Conservation (phyloP, 2,888 invertebrate genomes). For the Phanerotoma sp. region DNA sequence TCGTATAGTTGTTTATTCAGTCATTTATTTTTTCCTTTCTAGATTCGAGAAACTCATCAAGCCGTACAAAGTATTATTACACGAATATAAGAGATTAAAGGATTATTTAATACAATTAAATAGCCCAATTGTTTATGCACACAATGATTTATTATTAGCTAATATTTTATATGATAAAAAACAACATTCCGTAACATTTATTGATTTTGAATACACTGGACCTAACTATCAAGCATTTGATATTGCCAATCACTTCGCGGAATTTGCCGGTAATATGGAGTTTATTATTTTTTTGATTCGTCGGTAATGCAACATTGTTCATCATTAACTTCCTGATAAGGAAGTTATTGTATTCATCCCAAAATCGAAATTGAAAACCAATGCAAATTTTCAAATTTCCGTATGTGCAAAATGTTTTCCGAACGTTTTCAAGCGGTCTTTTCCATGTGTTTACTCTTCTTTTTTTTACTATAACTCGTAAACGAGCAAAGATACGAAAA, state of each 20-base stretch:
- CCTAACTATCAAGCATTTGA: slow-evolving; percentile 95
- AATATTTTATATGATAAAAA: slow-evolving; percentile 85
- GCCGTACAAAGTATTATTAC: slow-evolving; percentile 67
- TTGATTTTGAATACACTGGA: slow-evolving; percentile 96
- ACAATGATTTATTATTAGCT: slow-evolving; percentile 94
- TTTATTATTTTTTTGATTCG: background rate
- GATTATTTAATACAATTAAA: slow-evolving; percentile 64
- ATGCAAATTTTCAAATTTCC: too few relatives aligned
- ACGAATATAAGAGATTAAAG: slow-evolving; percentile 70
- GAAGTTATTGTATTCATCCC: too few relatives aligned
- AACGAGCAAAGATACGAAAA: too few relatives aligned
- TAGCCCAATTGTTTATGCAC: slow-evolving; percentile 88
- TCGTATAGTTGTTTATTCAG: too few relatives aligned
- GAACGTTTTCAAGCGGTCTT: too few relatives aligned
- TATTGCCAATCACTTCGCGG: slow-evolving; percentile 97
- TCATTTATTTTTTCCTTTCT: slow-evolving; percentile 41
- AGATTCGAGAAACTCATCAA: slow-evolving; percentile 71
- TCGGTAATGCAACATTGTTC: background rate
- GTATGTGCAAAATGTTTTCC: too few relatives aligned
- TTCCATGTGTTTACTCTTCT: too few relatives aligned
- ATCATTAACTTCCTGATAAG: too few relatives aligned
- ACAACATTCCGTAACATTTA: slow-evolving; percentile 76
- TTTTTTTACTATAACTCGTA: too few relatives aligned
- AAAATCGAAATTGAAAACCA: too few relatives aligned
- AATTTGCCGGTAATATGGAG: slow-evolving; percentile 91